A percentile compares a stretch with the other conserved stretches of the same genome.
phyloP scores from a whole-genome alignment of 1,140 invertebrate genomes.

The Drosophila bocqueti region DNA sequence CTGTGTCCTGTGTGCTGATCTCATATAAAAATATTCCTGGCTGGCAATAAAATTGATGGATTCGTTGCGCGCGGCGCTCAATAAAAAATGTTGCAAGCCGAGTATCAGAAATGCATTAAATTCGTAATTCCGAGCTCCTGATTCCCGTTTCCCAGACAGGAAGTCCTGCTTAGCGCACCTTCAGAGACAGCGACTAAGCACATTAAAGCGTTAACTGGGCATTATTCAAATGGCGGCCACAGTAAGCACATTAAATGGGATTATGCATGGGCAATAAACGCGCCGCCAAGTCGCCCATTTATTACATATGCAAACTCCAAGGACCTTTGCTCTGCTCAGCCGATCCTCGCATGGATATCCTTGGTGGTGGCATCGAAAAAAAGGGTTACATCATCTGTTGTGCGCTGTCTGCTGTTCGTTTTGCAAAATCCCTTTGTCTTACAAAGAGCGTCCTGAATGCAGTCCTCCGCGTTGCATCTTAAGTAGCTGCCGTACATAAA shows the following conservation, averaged over 20 bases:
- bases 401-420: conserved; percentile 24
- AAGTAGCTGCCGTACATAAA: conserved; percentile 52
- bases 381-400: conserved; percentile 32
- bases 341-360: conserved; percentile 21
- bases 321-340: not conserved
- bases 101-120: conserved; percentile 40
- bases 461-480: conserved; percentile 39
- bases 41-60: conserved; percentile 76
- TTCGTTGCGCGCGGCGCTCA: conserved; percentile 58
- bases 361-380: not conserved
- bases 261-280: conserved; percentile 78
- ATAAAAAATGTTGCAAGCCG: conserved; percentile 48
- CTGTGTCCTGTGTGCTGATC: conserved; percentile 30
- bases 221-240: conserved; percentile 77
- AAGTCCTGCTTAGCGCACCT: conserved; percentile 40
- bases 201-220: conserved; percentile 78
- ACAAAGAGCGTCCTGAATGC: not conserved
- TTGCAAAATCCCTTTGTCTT: conserved; percentile 49
- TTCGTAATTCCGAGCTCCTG: conserved; percentile 21
- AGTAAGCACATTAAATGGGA: conserved; percentile 72
- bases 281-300: conserved; percentile 26
- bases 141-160: conserved; percentile 31
- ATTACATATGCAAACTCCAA: conserved; percentile 59
- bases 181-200: conserved; percentile 54
- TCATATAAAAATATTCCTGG: conserved; percentile 64